phyloP scores from a whole-genome alignment of 1,140 invertebrate genomes.

The Sinella curviseta region DNA sequence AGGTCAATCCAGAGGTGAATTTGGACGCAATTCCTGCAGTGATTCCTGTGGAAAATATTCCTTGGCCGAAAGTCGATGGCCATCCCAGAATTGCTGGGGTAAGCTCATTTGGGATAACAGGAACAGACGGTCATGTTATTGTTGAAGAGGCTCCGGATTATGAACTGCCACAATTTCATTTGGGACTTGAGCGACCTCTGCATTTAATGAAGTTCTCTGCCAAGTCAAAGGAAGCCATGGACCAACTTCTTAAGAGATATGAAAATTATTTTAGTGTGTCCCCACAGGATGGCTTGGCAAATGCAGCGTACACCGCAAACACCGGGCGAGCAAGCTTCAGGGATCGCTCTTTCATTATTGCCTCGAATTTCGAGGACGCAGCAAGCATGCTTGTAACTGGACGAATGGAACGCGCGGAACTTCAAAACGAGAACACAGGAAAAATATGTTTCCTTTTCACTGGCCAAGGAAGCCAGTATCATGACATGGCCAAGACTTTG shows the following conservation, averaged over 20 bases:
- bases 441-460: slow-evolving; percentile 35
- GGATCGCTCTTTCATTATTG: slow-evolving; percentile 21
- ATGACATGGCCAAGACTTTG: slow-evolving; percentile 31
- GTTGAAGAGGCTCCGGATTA: slow-evolving; percentile 31
- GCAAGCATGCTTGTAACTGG: background rate
- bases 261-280: background rate
- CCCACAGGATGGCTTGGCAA: background rate
- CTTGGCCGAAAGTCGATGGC: background rate
- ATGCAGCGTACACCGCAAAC: slow-evolving; percentile 34
- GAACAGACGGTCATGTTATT: slow-evolving; percentile 41
- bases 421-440: background rate
- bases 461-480: slow-evolving; percentile 43
- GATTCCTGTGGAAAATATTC: background rate
- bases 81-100: slow-evolving; percentile 9
- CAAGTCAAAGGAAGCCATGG: slow-evolving; percentile 25
- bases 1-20: background rate
- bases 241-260: background rate
- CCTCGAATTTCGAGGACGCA: slow-evolving; percentile 12
- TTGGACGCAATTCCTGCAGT: background rate
- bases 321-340: slow-evolving; percentile 32
- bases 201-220: slow-evolving; percentile 33
- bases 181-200: background rate
- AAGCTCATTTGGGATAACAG: slow-evolving; percentile 43
- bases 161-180: background rate
- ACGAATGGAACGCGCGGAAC: slow-evolving; percentile 24